phyloP scores from a whole-genome alignment of 2,797 vertebrate genomes.

The Betta splendens region DNA sequence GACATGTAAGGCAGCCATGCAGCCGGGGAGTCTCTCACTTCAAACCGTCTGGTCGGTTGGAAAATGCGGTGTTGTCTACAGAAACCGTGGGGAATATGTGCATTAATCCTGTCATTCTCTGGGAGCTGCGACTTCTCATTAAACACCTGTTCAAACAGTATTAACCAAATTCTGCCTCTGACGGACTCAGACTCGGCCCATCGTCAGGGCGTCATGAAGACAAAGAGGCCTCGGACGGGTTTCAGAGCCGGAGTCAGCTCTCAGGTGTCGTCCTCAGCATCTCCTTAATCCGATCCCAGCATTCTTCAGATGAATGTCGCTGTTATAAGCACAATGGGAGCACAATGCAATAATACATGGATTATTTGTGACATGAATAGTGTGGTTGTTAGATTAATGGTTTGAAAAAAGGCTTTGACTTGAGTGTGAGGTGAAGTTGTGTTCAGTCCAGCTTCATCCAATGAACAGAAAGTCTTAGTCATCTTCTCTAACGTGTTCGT shows the following conservation, averaged over 20 bases:
- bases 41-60: slow-evolving; percentile 8
- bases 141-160: slow-evolving; percentile 58
- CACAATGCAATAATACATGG: not conserved
- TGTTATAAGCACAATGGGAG: slow-evolving; percentile 23
- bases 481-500: not conserved
- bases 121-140: slow-evolving; percentile 46
- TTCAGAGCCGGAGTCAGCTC: slow-evolving; percentile 38
- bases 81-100: slow-evolving; percentile 25
- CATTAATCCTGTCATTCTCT: slow-evolving; percentile 40
- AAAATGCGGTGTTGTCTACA: slow-evolving; percentile 7
- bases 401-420: slow-evolving; percentile 10
- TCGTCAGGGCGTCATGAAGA: slow-evolving; percentile 56
- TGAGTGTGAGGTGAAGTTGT: not conserved
- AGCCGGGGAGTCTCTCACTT: slow-evolving; percentile 12
- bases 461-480: not conserved
- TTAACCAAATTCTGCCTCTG: slow-evolving; percentile 28
- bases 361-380: slow-evolving; percentile 1
- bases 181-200: slow-evolving; percentile 47
- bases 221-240: slow-evolving; percentile 31
- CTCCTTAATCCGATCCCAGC: slow-evolving; percentile 52
- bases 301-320: slow-evolving; percentile 35
- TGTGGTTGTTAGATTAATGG: slow-evolving; percentile 2
- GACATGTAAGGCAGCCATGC: slow-evolving; percentile 14
- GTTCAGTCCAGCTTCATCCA: not conserved
- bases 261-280: no score